These are phyloP conservation scores for Nannobrachium achirus DNA, from an alignment of 2,113 vertebrate genomes.

Conservation along the genomic window DNA sequence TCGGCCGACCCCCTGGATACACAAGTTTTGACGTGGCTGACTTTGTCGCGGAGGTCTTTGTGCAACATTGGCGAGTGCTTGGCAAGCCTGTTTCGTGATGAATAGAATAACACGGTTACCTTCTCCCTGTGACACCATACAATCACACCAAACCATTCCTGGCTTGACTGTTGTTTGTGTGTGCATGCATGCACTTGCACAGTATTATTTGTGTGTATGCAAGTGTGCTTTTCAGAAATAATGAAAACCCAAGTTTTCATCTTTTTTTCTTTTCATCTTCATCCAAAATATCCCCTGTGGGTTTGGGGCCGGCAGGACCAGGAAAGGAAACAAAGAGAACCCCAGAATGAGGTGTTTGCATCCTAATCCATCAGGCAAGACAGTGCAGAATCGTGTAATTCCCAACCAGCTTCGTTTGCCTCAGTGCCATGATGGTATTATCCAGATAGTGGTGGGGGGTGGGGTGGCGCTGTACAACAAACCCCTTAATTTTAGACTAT, in stretches of 20 bases:
- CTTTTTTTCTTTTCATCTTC: constrained; percentile 38
- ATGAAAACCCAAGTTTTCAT: constrained; percentile 27
- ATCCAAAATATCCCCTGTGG: constrained; percentile 55
- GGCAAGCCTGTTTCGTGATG: constrained; percentile 4
- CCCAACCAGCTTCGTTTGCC: constrained; percentile 41
- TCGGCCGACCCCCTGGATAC: constrained; percentile 13
- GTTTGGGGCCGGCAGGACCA: constrained; percentile 44
- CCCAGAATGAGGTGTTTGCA: constrained; percentile 57
- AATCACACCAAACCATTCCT: too few species aligned
- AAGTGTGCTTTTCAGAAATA: constrained; percentile 21
- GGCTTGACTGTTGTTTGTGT: constrained; percentile 15
- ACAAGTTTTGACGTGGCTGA: constrained; percentile 19
- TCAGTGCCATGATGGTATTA: constrained; percentile 38
- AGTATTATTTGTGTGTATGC: neutral
- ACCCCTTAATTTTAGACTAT: constrained; percentile 52
- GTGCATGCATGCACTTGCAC: neutral
- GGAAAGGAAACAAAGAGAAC: constrained; percentile 63
- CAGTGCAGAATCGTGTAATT: constrained; percentile 33
- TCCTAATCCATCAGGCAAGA: constrained; percentile 57
- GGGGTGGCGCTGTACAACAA: constrained; percentile 42
- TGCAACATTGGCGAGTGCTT: constrained; percentile 5
- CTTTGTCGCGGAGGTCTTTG: neutral
- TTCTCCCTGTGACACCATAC: constrained; percentile 13
- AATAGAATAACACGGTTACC: constrained; percentile 17
- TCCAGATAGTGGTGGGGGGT: constrained; percentile 21